phyloP scores from a whole-genome alignment of 2,888 invertebrate species.

The Hypolimnas misippus region DNA sequence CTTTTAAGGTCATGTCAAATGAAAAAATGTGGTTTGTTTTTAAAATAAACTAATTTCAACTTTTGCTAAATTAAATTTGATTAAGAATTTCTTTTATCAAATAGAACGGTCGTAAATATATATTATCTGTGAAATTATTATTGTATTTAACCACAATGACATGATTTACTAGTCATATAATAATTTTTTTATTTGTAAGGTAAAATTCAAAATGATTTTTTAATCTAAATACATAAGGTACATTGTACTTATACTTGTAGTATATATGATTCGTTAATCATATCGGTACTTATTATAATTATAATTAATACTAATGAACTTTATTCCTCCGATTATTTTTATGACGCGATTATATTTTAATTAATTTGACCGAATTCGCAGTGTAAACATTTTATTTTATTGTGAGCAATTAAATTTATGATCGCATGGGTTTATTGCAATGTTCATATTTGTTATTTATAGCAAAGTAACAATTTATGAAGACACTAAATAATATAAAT shows the following conservation, averaged over 20 bases:
- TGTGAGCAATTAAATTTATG: constrained; percentile 19
- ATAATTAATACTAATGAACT: constrained; percentile 27
- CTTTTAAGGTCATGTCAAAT: too few relatives aligned
- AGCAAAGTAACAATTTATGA: neutral
- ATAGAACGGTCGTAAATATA: too few relatives aligned
- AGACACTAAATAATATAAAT: too few relatives aligned
- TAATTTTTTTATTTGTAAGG: too few relatives aligned
- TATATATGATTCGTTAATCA: neutral
- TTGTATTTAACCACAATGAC: too few relatives aligned
- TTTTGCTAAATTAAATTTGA: too few relatives aligned
- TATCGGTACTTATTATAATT: constrained; percentile 8
- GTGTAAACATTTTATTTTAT: constrained; percentile 30
- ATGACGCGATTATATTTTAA: constrained; percentile 26
- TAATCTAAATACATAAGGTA: too few relatives aligned
- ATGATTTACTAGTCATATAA: too few relatives aligned
- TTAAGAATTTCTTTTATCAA: neutral
- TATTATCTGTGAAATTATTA: too few relatives aligned
- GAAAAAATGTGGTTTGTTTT: too few relatives aligned
- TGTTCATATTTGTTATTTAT: neutral
- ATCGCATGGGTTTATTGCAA: neutral
- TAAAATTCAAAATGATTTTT: too few relatives aligned
- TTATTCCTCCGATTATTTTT: constrained; percentile 22
- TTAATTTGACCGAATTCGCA: constrained; percentile 26
- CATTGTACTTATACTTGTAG: neutral
- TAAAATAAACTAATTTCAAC: too few relatives aligned